These are phyloP conservation scores for Agonopterix heracliana DNA, from an alignment of 2,888 invertebrate genomes.

Conservation along the genomic window DNA sequence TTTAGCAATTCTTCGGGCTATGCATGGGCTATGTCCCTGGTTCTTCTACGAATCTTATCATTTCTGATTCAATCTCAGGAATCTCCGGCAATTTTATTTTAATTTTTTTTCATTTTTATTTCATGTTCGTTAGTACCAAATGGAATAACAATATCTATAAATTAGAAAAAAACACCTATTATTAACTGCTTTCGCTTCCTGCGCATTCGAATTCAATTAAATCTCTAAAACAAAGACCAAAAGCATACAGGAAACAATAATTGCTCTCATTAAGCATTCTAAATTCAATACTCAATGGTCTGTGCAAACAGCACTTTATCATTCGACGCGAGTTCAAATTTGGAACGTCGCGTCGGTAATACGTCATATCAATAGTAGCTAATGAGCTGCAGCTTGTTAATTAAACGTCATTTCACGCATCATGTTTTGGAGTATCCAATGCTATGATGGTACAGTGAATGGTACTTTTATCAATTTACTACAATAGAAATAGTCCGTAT, in stretches of 20 bases:
- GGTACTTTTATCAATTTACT: no score
- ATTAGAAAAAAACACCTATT: no score
- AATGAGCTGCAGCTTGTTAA: constrained; percentile 44
- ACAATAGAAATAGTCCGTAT: no score
- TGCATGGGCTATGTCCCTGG: no score
- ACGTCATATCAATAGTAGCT: constrained; percentile 44
- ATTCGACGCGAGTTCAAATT: constrained; percentile 14
- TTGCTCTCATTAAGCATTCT: constrained; percentile 21
- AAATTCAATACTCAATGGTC: constrained; percentile 28
- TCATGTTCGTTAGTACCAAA: no score
- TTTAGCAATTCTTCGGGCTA: no score
- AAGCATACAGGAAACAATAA: constrained; percentile 18
- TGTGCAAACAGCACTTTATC: constrained; percentile 5
- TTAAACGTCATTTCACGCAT: constrained; percentile 45
- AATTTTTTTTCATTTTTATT: no score
- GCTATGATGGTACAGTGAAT: constrained; percentile 23
- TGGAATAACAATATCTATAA: no score
- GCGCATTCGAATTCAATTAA: not conserved
- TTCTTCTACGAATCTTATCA: no score
- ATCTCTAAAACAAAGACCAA: constrained; percentile 10
- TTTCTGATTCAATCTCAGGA: no score
- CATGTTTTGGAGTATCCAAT: constrained; percentile 25
- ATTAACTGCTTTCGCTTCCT: no score
- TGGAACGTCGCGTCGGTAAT: constrained; percentile 18
- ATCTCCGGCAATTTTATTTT: no score